Evolutionary conservation across 2,888 invertebrate species (phyloP), one percentile per base, ranked within the genome.

Genomic region (Apoda limacodes): DNA sequence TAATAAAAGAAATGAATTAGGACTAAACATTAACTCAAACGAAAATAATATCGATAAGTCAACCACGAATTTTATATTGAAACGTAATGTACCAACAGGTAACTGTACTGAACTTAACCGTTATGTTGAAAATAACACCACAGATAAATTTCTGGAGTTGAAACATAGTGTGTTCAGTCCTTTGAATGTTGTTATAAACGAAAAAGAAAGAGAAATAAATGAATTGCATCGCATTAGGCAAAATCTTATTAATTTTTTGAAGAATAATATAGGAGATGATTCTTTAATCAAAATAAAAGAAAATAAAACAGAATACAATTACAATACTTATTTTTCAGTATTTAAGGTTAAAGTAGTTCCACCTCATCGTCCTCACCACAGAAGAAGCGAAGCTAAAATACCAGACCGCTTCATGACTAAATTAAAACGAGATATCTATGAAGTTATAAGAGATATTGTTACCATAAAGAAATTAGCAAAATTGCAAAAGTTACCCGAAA

Each of bases 371-470:
- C 5, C 5, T 7, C 5, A 43, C 5, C 39, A 35, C 13, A 51
- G 51, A 40, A 55, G 40, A 39, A 37, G 28, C 2, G 47, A 48
- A 23, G 28, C 35, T 2, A 39, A 43, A 30, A 22, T 32, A 2
- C 24, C 51, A 17, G 46, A 60, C 3, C 56, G 54, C 28, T 50
- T 56, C n/a, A 22, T 58, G 5, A 39, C 40, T 4, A 69, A 66
- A 46, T 37, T 72, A n/a, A 65, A 62, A 54, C 42, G 28, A 13
- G 67, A 72, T 34, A 55, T 72, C 14, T 54, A 55, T 13, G 58
- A 61, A 46, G 62, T 68, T 2, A 45, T 69, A 13, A 53, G 26
- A 43, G 65, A 68, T 35, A 41, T 69, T 9, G 34, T 47, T 10
- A 34, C 25, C 7, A 53, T 72, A 28, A 53, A 61, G 46, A 57